These are phyloP conservation scores for Invenusta paracnida DNA, from an alignment of 2,888 invertebrate species.

Conservation along the genomic window DNA sequence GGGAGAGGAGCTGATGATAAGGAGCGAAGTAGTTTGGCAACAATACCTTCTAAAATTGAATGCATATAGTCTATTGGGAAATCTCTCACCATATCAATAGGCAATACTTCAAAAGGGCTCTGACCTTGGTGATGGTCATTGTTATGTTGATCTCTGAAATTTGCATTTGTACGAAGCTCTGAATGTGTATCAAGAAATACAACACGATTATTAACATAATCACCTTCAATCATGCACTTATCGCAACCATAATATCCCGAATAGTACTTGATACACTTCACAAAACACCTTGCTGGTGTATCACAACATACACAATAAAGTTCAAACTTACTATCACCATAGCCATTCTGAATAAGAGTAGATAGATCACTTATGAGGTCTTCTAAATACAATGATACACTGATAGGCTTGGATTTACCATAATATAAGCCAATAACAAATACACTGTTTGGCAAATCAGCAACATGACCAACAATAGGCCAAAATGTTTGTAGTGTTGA, in stretches of 20 bases:
- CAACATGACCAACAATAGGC: not conserved
- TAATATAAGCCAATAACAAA: conserved; percentile 25
- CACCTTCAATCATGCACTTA: conserved; percentile 9
- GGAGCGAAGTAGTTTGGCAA: not conserved
- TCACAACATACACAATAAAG: not conserved
- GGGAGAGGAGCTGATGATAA: not conserved
- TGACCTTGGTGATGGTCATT: not conserved
- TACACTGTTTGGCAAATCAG: not conserved
- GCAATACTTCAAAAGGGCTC: conserved; percentile 3
- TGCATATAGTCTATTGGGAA: conserved; percentile 3
- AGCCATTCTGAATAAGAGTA: not conserved
- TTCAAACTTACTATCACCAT: not conserved
- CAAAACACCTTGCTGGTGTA: conserved; percentile 15
- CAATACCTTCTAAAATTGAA: not conserved
- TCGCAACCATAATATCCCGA: not conserved
- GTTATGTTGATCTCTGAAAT: not conserved
- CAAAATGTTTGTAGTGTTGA: not conserved
- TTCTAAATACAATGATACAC: not conserved
- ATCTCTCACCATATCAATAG: conserved; percentile 26
- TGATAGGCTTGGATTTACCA: not conserved
- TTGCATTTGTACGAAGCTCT: not conserved
- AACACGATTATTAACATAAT: not conserved
- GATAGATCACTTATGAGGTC: not conserved
- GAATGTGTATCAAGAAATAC: not conserved
- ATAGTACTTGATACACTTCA: not conserved